phyloP scores from a whole-genome alignment of 2,888 invertebrate species.

The Apeira syringaria region DNA sequence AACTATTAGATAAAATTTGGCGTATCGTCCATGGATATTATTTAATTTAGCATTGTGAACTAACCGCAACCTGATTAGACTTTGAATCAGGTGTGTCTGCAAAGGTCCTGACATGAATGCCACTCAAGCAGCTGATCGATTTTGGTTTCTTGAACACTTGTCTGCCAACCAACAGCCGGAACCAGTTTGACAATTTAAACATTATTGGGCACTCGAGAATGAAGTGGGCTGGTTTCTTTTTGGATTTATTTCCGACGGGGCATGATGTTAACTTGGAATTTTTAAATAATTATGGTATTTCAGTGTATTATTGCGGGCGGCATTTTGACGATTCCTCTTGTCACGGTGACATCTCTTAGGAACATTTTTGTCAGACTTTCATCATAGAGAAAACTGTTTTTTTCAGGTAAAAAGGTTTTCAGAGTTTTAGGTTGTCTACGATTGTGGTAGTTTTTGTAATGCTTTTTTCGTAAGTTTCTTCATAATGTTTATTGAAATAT shows the following conservation, averaged over 20 bases:
- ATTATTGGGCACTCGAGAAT: constrained; percentile 51
- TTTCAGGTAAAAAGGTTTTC: too few species aligned
- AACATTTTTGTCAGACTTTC: too few species aligned
- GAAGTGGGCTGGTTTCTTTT: constrained; percentile 13
- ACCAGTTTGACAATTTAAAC: constrained; percentile 48
- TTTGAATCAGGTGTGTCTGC: constrained; percentile 51
- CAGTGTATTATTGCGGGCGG: constrained; percentile 36
- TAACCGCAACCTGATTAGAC: constrained; percentile 53
- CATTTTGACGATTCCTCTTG: constrained; percentile 50
- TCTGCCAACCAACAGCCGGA: constrained; percentile 40
- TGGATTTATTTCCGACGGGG: constrained; percentile 38
- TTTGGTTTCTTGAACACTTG: constrained; percentile 34
- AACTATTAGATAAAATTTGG: too few species aligned
- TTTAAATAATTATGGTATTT: constrained; percentile 32
- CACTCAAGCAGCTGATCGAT: constrained; percentile 30
- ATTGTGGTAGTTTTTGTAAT: too few species aligned
- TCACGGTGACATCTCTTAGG: constrained; percentile 25
- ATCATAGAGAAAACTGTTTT: too few species aligned
- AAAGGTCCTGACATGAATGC: constrained; percentile 37
- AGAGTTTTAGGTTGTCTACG: too few species aligned
- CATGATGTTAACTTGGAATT: constrained; percentile 43
- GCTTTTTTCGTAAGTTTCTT: too few species aligned
- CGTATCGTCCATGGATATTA: too few species aligned
- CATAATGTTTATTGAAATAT: too few species aligned
- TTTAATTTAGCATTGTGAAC: not conserved